Conservation (phyloP, 2,113 vertebrate genomes). For the Oxygymnocypris stewartii region DNA sequence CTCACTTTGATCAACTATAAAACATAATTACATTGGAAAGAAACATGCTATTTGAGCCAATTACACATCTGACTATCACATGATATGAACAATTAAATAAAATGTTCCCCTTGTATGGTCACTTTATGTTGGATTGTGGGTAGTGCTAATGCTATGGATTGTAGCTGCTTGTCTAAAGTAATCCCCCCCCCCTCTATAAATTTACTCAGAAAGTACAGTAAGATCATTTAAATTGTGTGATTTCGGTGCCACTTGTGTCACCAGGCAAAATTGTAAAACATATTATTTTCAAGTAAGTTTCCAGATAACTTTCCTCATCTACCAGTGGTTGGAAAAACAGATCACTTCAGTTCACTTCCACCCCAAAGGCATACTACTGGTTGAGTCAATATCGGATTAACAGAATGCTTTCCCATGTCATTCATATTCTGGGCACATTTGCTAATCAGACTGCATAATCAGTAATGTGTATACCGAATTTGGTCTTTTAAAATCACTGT, state of each 20-base stretch:
- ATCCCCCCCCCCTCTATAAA: not conserved
- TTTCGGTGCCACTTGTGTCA: not conserved
- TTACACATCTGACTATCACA: constrained; percentile 17
- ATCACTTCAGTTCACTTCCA: not conserved
- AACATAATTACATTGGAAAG: constrained; percentile 9
- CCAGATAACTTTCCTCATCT: not conserved
- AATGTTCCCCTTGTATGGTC: constrained; percentile 1
- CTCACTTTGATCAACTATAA: constrained; percentile 42
- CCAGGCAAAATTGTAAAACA: not conserved
- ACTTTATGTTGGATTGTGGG: constrained; percentile 17
- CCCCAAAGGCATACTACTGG: not conserved
- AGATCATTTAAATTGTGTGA: not conserved
- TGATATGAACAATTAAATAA: not conserved
- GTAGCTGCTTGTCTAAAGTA: not conserved
- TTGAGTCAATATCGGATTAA: not conserved
- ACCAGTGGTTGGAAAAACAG: not conserved
- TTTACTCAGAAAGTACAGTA: not conserved
- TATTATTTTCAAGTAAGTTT: not conserved
- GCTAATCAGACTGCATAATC: not conserved
- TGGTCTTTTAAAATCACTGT: not conserved
- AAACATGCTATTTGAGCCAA: constrained; percentile 20
- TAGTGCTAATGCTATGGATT: not conserved
- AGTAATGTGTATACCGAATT: not conserved
- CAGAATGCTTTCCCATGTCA: not conserved
- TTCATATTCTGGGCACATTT: not conserved